Evolutionary conservation across 1,140 invertebrate genomes (phyloP).

Genomic region (Drosophila tsacasi): DNA sequence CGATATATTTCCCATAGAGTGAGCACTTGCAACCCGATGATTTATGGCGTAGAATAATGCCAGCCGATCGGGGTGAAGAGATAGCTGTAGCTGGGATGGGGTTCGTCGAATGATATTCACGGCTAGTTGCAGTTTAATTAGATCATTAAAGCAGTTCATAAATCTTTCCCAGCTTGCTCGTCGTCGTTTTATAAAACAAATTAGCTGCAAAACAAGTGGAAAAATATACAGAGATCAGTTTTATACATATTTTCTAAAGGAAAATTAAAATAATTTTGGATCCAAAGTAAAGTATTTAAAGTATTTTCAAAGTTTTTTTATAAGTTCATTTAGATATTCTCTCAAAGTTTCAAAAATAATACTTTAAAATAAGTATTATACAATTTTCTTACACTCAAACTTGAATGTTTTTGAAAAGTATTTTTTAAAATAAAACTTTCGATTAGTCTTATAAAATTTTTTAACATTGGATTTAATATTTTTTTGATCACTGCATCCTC

Average conservation of each 20-base stretch:
- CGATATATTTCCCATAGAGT: slow-evolving; percentile 16
- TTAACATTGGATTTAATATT: not conserved
- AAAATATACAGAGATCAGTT: not conserved
- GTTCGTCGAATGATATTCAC: slow-evolving; percentile 68
- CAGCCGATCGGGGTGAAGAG: slow-evolving; percentile 8
- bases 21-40: slow-evolving; percentile 26
- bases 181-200: slow-evolving; percentile 72
- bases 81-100: slow-evolving; percentile 6
- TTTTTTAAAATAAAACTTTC: too few species aligned
- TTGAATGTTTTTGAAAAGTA: not conserved
- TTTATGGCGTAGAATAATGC: slow-evolving; percentile 36
- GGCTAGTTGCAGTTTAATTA: slow-evolving; percentile 79
- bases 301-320: too few species aligned
- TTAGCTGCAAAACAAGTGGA: slow-evolving; percentile 37
- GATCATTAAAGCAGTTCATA: slow-evolving; percentile 79
- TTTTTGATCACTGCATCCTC: not conserved
- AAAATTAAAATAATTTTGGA: too few species aligned
- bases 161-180: slow-evolving; percentile 51
- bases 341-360: not conserved
- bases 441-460: too few species aligned
- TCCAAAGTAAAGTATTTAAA: too few species aligned
- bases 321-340: too few species aligned
- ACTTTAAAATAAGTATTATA: not conserved
- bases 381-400: not conserved
- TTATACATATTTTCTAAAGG: not conserved